Conservation (phyloP, 2,797 vertebrate species). For the Perodicticus potto region DNA sequence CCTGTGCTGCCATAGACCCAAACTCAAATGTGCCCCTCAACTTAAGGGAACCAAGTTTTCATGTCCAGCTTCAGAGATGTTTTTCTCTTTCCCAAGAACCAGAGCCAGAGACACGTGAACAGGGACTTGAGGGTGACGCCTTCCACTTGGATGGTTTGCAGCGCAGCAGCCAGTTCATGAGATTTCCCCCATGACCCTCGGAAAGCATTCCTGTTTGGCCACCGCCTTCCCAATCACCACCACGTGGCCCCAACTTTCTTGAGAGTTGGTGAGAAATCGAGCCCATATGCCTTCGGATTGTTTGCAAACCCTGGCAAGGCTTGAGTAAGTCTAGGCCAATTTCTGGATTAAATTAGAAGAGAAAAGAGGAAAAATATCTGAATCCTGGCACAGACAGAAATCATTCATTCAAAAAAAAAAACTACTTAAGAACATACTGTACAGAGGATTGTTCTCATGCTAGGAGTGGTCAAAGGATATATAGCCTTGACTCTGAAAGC, state of each 20-base stretch:
- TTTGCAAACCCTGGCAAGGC: constrained; percentile 78
- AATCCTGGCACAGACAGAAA: constrained; percentile 69
- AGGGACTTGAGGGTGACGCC: neutral
- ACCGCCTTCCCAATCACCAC: neutral
- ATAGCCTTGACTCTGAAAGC: neutral
- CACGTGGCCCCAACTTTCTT: neutral
- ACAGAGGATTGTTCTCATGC: neutral
- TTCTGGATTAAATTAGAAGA: constrained; percentile 80
- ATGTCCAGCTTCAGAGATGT: neutral
- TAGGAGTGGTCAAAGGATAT: neutral
- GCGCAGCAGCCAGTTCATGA: rapidly evolving
- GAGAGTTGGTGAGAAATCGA: constrained; percentile 62
- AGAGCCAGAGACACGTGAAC: neutral
- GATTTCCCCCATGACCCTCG: neutral
- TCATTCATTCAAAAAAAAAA: constrained; percentile 67
- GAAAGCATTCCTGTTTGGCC: neutral
- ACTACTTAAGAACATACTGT: constrained; percentile 55
- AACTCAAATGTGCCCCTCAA: neutral
- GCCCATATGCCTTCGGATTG: constrained; percentile 50
- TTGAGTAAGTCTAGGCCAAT: constrained; percentile 72
- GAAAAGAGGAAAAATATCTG: constrained; percentile 63
- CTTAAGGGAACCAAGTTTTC: neutral
- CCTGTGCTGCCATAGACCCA: neutral
- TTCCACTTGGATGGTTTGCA: neutral
- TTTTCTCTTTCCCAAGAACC: constrained; percentile 34